Percentiles rank a stretch among this genome's conserved stretches.
Evolutionary conservation across 2,888 invertebrate genomes (phyloP).

Genomic region (Hypselothyrea guttata): DNA sequence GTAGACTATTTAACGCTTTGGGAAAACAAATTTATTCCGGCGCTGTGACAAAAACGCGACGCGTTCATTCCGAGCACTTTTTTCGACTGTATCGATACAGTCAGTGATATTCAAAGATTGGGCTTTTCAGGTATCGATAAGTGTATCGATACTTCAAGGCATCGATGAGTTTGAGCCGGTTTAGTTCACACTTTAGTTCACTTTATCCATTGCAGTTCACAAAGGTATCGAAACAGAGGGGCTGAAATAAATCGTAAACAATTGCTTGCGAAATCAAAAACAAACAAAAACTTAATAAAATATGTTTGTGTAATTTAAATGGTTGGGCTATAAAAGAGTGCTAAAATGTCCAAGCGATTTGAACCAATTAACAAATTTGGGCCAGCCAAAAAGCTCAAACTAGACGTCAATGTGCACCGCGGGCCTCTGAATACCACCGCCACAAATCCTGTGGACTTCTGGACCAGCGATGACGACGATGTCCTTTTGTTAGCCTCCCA

Average conservation of each 20-base stretch:
- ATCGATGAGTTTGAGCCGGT: not conserved
- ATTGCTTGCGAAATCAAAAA: too few species aligned
- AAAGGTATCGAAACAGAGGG: too few species aligned
- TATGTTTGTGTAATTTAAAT: too few species aligned
- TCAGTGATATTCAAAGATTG: not conserved
- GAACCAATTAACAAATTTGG: slow-evolving; percentile 73
- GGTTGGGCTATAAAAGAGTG: too few species aligned
- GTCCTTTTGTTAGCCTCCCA: slow-evolving; percentile 80
- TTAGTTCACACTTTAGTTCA: too few species aligned
- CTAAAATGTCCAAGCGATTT: slow-evolving; percentile 75
- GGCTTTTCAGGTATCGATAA: too few species aligned
- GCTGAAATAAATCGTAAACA: too few species aligned
- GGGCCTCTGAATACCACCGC: slow-evolving; percentile 28
- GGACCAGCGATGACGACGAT: slow-evolving; percentile 81
- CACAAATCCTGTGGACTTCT: slow-evolving; percentile 58
- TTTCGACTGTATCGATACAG: slow-evolving; percentile 35
- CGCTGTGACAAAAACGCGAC: slow-evolving; percentile 34
- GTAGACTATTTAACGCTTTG: slow-evolving; percentile 17
- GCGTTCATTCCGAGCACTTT: slow-evolving; percentile 44
- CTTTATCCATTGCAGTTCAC: too few species aligned
- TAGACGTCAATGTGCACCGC: slow-evolving; percentile 70
- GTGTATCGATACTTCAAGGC: too few species aligned
- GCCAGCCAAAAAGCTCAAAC: slow-evolving; percentile 76
- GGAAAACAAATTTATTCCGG: slow-evolving; percentile 12
- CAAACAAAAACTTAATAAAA: too few species aligned